Evolutionary conservation across 2,113 vertebrate genomes (phyloP), one percentile per base, ranked within the genome.

Genomic region (Turdus rufiventris): DNA sequence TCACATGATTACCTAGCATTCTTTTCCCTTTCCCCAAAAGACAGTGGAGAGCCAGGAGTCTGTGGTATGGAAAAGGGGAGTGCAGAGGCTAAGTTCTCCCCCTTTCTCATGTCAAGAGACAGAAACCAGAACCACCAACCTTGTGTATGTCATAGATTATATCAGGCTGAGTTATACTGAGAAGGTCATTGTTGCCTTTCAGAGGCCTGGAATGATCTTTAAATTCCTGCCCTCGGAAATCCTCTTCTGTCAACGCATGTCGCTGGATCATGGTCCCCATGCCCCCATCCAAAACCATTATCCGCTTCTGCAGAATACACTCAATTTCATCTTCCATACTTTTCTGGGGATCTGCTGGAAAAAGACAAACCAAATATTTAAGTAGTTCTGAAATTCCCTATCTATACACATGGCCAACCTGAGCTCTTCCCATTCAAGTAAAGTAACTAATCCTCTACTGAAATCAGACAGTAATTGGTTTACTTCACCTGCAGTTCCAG

Each of bases 251-350:
- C 4, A 99, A 96, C 7, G 82, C 96, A 18, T 95, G 95, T 54
- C 97, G 98, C 92, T 99, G 99, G 92, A 99, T 98, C 99, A 99
- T 99, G n/a, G 99, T 99, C 18, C 99, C 99, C 99, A 99, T 99
- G 9, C 98, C 99, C 17, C 99, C 99, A 45, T 99, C 99, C 61
- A 99, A 97, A 91, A 99, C 96, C 99, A 99, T 98, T 75, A 99
- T 99, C 88, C 98, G 98, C 70, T 99, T 97, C 96, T 62, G 98
- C 42, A 99, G 97, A 78, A 98, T 67, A 13, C 95, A 96, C 81
- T 97, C 96, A 33, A 99, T 97, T 94, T 99, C 98, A 31, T 97
- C 92, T 94, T 97, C 97, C 47, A 98, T 10, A 7, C 48, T 94
- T 77, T 80, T 92, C 62, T 80, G 78, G 50, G 47, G 12, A 74